Evolutionary conservation across 2,888 invertebrate species (phyloP).

Genomic region (Pseudanteris insignis): DNA sequence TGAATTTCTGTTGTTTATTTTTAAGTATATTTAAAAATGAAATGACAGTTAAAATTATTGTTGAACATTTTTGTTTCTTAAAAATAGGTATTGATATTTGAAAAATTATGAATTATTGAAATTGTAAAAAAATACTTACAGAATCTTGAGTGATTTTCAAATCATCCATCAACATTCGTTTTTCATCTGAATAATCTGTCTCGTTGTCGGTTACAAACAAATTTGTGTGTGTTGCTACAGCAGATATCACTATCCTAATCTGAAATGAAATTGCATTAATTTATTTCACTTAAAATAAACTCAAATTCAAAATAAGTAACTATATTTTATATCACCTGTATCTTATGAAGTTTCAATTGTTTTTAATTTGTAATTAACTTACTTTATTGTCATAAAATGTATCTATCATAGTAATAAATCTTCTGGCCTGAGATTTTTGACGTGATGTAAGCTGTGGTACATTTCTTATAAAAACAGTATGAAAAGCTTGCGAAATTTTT

Average conservation of each 20-base stretch:
- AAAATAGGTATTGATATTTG: too few species aligned
- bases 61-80: too few species aligned
- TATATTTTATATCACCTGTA: too few species aligned
- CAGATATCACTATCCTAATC: constrained; percentile 83
- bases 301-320: too few species aligned
- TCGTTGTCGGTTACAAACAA: constrained; percentile 74
- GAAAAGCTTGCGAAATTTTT: constrained; percentile 91
- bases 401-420: constrained; percentile 97
- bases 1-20: neutral
- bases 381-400: constrained; percentile 95
- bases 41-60: neutral
- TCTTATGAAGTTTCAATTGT: too few species aligned
- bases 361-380: too few species aligned
- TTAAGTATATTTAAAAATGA: neutral
- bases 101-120: too few species aligned
- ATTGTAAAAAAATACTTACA: constrained; percentile 67
- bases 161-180: constrained; percentile 94
- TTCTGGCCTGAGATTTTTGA: constrained; percentile 85
- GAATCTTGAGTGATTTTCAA: constrained; percentile 82
- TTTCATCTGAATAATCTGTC: constrained; percentile 76
- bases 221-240: constrained; percentile 79
- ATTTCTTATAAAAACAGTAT: constrained; percentile 91
- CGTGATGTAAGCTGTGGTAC: constrained; percentile 84
- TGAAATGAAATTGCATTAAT: constrained; percentile 58
- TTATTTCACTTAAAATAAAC: too few species aligned